phyloP scores from a whole-genome alignment of 2,888 invertebrate genomes.

The Nomada ruficornis region DNA sequence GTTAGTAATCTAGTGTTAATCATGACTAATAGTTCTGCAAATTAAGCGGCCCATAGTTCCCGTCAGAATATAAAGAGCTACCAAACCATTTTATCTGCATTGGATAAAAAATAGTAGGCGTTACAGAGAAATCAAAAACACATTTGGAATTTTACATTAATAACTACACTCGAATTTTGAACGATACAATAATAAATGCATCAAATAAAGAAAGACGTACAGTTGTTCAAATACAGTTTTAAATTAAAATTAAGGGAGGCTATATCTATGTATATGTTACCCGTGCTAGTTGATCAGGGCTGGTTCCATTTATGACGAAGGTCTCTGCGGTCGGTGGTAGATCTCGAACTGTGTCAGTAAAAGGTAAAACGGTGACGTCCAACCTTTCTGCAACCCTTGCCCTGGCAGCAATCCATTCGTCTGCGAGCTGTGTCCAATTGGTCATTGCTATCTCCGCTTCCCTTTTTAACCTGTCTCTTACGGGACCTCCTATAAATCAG shows the following conservation, averaged over 20 bases:
- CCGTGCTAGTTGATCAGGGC: conserved; percentile 68
- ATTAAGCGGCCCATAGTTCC: too few relatives aligned
- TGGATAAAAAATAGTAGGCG: too few relatives aligned
- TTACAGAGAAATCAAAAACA: too few relatives aligned
- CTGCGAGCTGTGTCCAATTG: conserved; percentile 80
- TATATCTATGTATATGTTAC: conserved; percentile 64
- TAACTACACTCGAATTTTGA: neutral
- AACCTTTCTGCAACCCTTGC: conserved; percentile 69
- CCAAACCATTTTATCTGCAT: too few relatives aligned
- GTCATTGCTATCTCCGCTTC: conserved; percentile 75
- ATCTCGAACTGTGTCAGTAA: conserved; percentile 69
- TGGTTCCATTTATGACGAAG: conserved; percentile 69
- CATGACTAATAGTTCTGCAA: too few relatives aligned
- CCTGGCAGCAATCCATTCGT: conserved; percentile 79
- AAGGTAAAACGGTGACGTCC: conserved; percentile 76
- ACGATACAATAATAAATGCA: neutral
- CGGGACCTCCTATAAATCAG: conserved; percentile 67
- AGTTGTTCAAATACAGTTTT: neutral
- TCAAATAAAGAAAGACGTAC: neutral
- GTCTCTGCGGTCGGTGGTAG: conserved; percentile 73
- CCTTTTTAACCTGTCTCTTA: conserved; percentile 66
- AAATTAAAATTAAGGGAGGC: neutral
- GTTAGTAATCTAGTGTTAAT: too few relatives aligned
- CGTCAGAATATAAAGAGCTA: too few relatives aligned
- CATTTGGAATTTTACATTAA: too few relatives aligned